Evolutionary conservation across 2,888 invertebrate genomes (phyloP), one percentile per base, ranked within the genome.

Genomic region (Polyommatus icarus): DNA sequence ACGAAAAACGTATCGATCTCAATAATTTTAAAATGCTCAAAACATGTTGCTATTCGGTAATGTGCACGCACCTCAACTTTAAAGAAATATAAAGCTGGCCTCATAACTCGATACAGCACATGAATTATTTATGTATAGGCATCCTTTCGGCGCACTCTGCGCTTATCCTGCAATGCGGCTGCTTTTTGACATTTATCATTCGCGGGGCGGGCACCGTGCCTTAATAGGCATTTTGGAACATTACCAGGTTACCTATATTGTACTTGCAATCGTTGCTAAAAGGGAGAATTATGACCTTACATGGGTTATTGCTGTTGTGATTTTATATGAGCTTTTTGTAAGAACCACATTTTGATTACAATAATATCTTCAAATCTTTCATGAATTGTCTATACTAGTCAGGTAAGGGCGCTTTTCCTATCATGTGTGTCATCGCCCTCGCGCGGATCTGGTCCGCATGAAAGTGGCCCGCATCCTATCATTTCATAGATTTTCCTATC

Each of bases 181-280:
- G 84, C 83, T 87, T 84, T 92, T 91, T 90, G 88, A 91, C 91
- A 90, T 93, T 91, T 91, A 91, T 92, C 91, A 92, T 91, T 86
- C 84, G 86, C 82, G 84, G 82, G 84, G 84, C 79, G 84, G 84
- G 83, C 84, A 78, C 79, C 80, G 80, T 79, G 83, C 86, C 86
- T 84, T 91, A 90, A 90, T 91, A 92, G 87, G 89, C 87, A 89
- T 92, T 91, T 91, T 92, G 92, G 91, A 92, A 91, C 91, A 87
- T 89, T 90, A 91, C 91, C 91, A 91, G 91, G 83, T 87, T 87
- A 83, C 83, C 83, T 83, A 82, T 82, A 80, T 79, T 78, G 80
- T 80, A 76, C 54, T 15, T 18, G 18, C 67, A 73, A 79, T 72
- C 78, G 76, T 71, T 78, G 78, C 81, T 46, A 79, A 79, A 81